phyloP scores from a whole-genome alignment of 2,888 invertebrate genomes.

The Euclidia mi region DNA sequence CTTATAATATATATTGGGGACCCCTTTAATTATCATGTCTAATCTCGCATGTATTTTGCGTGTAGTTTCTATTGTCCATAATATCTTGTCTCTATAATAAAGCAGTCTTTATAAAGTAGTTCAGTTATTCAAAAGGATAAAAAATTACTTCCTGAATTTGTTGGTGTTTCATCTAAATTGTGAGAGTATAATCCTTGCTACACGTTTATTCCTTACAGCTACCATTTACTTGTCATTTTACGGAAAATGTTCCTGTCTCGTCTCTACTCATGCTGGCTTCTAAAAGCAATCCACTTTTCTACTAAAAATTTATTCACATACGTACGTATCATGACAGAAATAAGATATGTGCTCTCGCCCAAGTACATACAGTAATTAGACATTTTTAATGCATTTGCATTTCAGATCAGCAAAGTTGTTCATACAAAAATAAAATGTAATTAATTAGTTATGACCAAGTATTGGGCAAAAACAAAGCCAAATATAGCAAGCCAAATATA shows the following conservation, averaged over 20 bases:
- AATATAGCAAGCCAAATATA: too few species aligned
- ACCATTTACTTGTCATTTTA: conserved; percentile 53
- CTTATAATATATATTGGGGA: too few species aligned
- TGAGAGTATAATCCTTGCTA: conserved; percentile 46
- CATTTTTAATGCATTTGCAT: conserved; percentile 6
- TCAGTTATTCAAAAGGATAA: too few species aligned
- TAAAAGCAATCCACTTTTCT: conserved; percentile 48
- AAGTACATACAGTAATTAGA: conserved; percentile 23
- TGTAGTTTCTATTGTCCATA: too few species aligned
- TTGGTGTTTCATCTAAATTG: conserved; percentile 35
- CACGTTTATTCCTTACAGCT: conserved; percentile 49
- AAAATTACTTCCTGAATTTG: not conserved
- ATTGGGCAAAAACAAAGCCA: too few species aligned
- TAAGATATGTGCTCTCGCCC: conserved; percentile 40
- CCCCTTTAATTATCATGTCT: too few species aligned
- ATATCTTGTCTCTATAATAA: too few species aligned
- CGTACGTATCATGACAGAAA: conserved; percentile 32
- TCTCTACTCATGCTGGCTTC: conserved; percentile 43
- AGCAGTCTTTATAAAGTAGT: not conserved
- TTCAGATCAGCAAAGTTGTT: too few species aligned
- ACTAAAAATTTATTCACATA: conserved; percentile 55
- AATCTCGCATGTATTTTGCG: too few species aligned
- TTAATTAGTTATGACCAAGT: too few species aligned
- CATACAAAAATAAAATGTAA: too few species aligned
- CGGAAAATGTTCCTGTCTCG: conserved; percentile 45